Percentiles rank a stretch among this genome's conserved stretches.
Evolutionary conservation across 2,888 invertebrate genomes (phyloP).

Genomic region (Malthinus seriepunctatus): DNA sequence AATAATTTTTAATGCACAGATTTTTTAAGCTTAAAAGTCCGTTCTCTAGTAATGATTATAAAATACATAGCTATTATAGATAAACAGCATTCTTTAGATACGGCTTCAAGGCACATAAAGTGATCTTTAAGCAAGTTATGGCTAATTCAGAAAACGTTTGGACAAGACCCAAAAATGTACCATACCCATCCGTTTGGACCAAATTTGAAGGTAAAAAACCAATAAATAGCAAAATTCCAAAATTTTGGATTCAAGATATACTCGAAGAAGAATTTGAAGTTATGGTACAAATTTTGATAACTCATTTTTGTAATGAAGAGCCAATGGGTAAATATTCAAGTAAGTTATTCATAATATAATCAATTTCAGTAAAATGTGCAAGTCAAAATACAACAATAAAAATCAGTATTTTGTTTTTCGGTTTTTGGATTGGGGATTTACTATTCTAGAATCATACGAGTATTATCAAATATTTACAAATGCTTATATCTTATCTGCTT

Average conservation of each 20-base stretch:
- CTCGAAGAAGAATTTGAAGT: conserved; percentile 54
- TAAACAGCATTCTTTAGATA: too few species aligned
- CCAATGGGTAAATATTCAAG: conserved; percentile 57
- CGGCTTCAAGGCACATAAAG: too few species aligned
- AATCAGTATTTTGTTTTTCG: conserved; percentile 42
- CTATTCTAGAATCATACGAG: conserved; percentile 54
- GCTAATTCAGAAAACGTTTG: conserved; percentile 35
- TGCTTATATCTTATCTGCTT: conserved; percentile 55
- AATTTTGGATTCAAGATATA: conserved; percentile 59
- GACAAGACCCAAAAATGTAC: conserved; percentile 51
- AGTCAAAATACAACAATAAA: conserved; percentile 42
- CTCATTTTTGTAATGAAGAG: conserved; percentile 57
- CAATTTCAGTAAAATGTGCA: conserved; percentile 54
- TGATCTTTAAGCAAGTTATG: too few species aligned
- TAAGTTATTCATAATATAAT: conserved; percentile 45
- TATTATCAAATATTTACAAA: conserved; percentile 53
- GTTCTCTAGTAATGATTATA: too few species aligned
- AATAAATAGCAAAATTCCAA: conserved; percentile 43
- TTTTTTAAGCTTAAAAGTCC: too few species aligned
- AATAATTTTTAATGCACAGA: too few species aligned
- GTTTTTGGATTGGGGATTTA: conserved; percentile 59
- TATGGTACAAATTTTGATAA: conserved; percentile 52
- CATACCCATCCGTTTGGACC: conserved; percentile 54
- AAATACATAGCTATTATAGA: too few species aligned
- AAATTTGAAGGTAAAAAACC: conserved; percentile 48